Base-by-base conservation (phyloP, 2,888 invertebrate species). In the Hypolimnas misippus region DNA sequence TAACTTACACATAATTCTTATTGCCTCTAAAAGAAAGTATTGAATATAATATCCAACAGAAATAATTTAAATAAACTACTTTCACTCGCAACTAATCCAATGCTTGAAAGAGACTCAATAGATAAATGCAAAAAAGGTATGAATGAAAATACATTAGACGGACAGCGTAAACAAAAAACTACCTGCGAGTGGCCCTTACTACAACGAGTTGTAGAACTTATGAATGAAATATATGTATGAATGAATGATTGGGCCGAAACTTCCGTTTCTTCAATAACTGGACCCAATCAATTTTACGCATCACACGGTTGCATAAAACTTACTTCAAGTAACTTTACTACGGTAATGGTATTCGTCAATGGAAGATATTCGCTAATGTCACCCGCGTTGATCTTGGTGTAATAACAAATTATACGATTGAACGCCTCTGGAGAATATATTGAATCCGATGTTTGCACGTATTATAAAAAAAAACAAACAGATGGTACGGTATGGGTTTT, bases 221-320 rank as follows among this genome's bases (percentile, higher is more conserved):
- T 84, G 83, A 88, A 88, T 86, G 85, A 77, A 65, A 71, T 75
- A 73, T n/a, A n/a, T n/a, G n/a, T 68, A 73, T 83, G 82, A 84
- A 84, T 85, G 83, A 77, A 78, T 70, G 71, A 76, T 77, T 74
- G 71, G 73, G 68, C 71, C 75, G 76, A 78, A 68, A 79, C 87
- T 89, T 89, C 88, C 87, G 87, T 81, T 79, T 77, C 73, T 70
- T 76, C 78, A 76, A 83, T 79, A 73, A 57, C 66, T 68, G 73
- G 65, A 71, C 73, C 73, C 74, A 87, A 87, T 86, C 89, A 90
- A 92, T 92, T 92, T 88, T 78, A 89, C 84, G 88, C 83, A 76
- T 76, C 81, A 79, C 84, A 78, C 83, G 81, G 82, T 91, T 91
- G 90, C 89, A 90, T 89, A 89, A 88, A 89, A 86, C 84, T 76